Conservation (phyloP, 2,888 invertebrate genomes). For the Helobdella robusta region DNA sequence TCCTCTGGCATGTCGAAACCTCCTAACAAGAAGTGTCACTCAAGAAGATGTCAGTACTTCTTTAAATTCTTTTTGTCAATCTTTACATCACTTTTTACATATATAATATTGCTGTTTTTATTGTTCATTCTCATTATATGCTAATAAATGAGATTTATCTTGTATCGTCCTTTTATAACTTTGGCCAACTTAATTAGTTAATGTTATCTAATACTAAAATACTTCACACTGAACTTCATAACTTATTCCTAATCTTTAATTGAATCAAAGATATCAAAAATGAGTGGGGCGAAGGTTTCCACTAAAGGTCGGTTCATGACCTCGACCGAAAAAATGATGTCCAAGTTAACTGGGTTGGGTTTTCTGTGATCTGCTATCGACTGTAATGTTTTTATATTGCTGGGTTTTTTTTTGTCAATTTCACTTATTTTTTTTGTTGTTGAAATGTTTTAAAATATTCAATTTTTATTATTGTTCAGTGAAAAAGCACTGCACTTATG, state of each 20-base stretch:
- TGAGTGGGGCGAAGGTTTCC: slow-evolving; percentile 55
- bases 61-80: not conserved
- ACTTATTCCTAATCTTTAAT: not conserved
- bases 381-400: too few relatives aligned
- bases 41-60: slow-evolving; percentile 54
- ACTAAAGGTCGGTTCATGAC: slow-evolving; percentile 56
- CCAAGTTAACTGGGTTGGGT: slow-evolving; percentile 7
- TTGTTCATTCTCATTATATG: not conserved
- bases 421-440: not conserved
- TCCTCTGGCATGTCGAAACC: slow-evolving; percentile 55
- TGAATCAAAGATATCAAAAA: slow-evolving; percentile 44
- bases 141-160: not conserved
- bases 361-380: too few relatives aligned
- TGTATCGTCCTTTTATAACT: too few relatives aligned
- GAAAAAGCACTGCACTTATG: slow-evolving; percentile 56
- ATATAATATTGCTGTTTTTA: not conserved
- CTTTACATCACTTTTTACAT: not conserved
- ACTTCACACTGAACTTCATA: not conserved
- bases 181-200: too few relatives aligned
- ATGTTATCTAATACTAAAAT: too few relatives aligned
- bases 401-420: not conserved
- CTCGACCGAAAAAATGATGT: slow-evolving; percentile 52
- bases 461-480: slow-evolving; percentile 37
- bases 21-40: slow-evolving; percentile 55
- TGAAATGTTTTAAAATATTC: not conserved